phyloP scores from a whole-genome alignment of 2,888 invertebrate species.

The Troides helena region DNA sequence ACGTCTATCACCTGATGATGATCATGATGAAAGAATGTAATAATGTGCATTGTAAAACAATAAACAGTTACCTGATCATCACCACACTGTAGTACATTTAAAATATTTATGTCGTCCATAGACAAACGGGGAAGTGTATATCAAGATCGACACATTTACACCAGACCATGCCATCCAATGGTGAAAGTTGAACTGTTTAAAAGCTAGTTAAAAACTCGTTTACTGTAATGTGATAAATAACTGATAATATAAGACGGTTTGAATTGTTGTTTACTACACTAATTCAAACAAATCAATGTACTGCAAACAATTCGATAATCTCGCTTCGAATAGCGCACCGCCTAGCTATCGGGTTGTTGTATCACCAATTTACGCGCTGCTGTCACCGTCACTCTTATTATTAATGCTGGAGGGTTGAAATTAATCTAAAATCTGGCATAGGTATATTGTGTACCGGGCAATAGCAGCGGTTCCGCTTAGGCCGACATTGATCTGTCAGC shows the following conservation, averaged over 20 bases:
- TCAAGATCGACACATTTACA: background rate
- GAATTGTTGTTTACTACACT: background rate
- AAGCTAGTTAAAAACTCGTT: background rate
- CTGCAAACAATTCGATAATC: constrained; percentile 23
- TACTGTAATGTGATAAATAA: background rate
- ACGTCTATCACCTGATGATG: no score
- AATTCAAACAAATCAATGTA: constrained; percentile 41
- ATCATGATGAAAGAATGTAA: no score
- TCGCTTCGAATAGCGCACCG: constrained; percentile 32
- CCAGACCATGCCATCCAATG: no score
- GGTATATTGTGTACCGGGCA: constrained; percentile 35
- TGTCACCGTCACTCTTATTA: constrained; percentile 30
- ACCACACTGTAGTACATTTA: background rate
- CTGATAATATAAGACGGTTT: no score
- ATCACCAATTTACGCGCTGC: constrained; percentile 35
- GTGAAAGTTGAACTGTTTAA: no score
- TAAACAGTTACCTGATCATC: constrained; percentile 8
- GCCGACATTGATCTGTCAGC: constrained; percentile 61
- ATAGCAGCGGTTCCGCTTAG: constrained; percentile 59
- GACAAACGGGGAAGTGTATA: background rate
- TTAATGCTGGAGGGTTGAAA: constrained; percentile 29
- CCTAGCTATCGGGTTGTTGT: constrained; percentile 37
- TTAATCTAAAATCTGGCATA: constrained; percentile 23
- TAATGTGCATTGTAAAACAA: background rate
- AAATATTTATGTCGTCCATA: constrained; percentile 16